These are phyloP conservation scores for Strigamia crassipes DNA, from an alignment of 2,888 invertebrate species.

Conservation along the genomic window DNA sequence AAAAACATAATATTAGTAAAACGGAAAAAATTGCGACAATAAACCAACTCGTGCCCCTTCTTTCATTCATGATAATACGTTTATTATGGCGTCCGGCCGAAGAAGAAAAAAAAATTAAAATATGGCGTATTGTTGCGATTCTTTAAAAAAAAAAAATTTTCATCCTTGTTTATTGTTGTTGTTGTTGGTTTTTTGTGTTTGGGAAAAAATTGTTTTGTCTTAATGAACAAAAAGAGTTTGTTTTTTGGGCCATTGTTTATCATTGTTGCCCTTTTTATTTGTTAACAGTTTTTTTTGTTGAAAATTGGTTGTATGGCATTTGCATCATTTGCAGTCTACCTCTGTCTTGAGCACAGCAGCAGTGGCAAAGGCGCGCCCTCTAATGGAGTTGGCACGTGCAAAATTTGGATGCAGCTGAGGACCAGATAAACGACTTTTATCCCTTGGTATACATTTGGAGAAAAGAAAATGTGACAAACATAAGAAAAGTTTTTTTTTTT, in stretches of 20 bases:
- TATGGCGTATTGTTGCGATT: not conserved
- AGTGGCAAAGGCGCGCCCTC: constrained; percentile 31
- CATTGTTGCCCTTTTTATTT: not conserved
- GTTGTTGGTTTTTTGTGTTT: too few species aligned
- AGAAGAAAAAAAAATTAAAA: not conserved
- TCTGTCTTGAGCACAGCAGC: not conserved
- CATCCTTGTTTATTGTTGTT: too few species aligned
- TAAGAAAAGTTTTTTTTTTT: not conserved
- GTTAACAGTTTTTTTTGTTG: not conserved
- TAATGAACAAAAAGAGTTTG: not conserved
- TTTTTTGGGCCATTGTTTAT: not conserved
- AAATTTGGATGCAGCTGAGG: constrained; percentile 34
- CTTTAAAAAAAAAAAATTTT: too few species aligned
- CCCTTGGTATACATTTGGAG: not conserved
- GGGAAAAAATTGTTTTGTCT: not conserved
- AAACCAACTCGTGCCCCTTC: constrained; percentile 29
- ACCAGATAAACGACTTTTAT: constrained; percentile 34
- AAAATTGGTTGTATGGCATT: not conserved
- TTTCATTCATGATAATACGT: not conserved
- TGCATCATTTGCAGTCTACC: constrained; percentile 28
- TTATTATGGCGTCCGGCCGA: not conserved
- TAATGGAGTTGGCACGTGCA: constrained; percentile 34
- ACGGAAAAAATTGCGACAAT: constrained; percentile 14
- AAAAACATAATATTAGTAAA: constrained; percentile 29
- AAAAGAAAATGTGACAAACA: constrained; percentile 6